Evolutionary conservation across 2,113 vertebrate species (phyloP).

Genomic region (Cisticola juncidis): DNA sequence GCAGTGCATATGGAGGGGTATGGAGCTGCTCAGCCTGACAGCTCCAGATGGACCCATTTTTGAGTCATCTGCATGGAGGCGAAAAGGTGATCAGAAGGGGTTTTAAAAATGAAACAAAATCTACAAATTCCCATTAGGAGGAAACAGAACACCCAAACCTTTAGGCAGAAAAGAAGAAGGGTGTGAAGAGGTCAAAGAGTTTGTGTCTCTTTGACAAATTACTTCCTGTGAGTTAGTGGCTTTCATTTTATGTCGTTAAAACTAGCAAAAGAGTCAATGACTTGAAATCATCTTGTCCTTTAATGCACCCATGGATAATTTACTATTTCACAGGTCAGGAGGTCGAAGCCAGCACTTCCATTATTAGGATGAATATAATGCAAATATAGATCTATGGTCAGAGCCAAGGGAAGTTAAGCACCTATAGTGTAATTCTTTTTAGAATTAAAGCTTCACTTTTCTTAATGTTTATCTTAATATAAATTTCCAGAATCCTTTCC

Average conservation of each 20-base stretch:
- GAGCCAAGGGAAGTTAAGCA: fast-evolving
- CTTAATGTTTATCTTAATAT: neutral
- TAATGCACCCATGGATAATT: neutral
- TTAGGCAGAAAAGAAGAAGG: neutral
- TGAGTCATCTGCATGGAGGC: neutral
- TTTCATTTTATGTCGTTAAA: neutral
- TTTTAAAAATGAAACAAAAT: neutral
- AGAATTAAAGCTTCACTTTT: neutral
- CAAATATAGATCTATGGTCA: neutral
- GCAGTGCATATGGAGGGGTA: neutral
- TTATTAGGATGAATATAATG: neutral
- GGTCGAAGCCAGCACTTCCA: neutral
- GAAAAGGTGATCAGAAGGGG: neutral
- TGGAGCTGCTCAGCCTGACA: neutral
- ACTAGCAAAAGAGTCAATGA: neutral
- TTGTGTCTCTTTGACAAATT: neutral
- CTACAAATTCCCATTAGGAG: neutral
- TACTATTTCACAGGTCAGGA: neutral
- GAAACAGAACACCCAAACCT: neutral
- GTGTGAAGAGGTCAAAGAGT: neutral
- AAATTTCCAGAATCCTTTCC: neutral
- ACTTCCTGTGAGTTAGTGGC: neutral
- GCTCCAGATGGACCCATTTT: neutral
- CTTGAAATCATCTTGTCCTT: neutral
- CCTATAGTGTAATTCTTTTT: neutral